phyloP scores from a whole-genome alignment of 2,888 invertebrate species.

The Neoscelio sp. region DNA sequence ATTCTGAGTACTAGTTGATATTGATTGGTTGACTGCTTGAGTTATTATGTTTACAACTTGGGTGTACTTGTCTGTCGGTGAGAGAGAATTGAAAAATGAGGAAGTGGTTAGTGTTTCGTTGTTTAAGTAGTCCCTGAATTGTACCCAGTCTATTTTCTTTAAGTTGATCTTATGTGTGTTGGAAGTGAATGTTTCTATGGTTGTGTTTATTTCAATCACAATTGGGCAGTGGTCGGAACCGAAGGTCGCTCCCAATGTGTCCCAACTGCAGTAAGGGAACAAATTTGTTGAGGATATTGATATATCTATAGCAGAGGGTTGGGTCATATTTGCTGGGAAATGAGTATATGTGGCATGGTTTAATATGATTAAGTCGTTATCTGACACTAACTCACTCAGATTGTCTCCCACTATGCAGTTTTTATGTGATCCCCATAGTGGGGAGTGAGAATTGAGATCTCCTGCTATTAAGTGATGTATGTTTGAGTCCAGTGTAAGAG shows the following conservation, averaged over 20 bases:
- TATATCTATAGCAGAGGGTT: slow-evolving; percentile 6
- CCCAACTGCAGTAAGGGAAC: neutral
- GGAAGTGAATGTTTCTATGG: neutral
- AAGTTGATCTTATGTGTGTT: neutral
- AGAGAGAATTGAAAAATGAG: neutral
- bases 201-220: neutral
- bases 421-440: slow-evolving; percentile 1
- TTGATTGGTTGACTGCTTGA: neutral
- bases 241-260: neutral
- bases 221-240: neutral
- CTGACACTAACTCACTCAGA: neutral
- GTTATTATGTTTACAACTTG: neutral
- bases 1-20: neutral
- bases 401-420: neutral
- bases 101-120: neutral
- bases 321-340: neutral
- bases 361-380: neutral
- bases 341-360: neutral
- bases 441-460: slow-evolving; percentile 1
- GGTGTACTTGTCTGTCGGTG: neutral
- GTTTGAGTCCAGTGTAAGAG: neutral
- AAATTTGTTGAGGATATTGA: neutral
- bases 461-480: slow-evolving; percentile 3
- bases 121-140: neutral
- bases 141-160: neutral